Evolutionary conservation across 2,797 vertebrate genomes (phyloP).

Genomic region (Anguilla megastoma): DNA sequence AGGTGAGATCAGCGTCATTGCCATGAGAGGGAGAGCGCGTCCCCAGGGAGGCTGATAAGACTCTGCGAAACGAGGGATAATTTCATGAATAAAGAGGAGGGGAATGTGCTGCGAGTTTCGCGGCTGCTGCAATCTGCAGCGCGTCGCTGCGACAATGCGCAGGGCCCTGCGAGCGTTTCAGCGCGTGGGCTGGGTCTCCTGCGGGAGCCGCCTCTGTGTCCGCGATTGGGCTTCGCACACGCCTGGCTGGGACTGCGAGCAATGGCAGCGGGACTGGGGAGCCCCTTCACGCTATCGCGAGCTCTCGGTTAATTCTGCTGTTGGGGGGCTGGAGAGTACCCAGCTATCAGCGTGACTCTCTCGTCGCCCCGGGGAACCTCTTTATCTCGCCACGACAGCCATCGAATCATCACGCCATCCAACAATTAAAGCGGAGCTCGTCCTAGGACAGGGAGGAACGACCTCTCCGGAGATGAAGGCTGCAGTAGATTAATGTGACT

Average conservation of each 20-base stretch:
- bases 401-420: conserved; percentile 64
- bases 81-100: not conserved
- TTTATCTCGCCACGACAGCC: conserved; percentile 76
- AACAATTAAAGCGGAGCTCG: conserved; percentile 75
- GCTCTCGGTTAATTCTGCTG: conserved; percentile 69
- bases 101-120: not conserved
- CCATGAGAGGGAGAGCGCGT: not conserved
- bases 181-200: conserved; percentile 33
- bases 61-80: not conserved
- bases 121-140: not conserved
- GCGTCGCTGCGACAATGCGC: not conserved
- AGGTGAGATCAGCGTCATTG: not conserved
- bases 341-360: conserved; percentile 69
- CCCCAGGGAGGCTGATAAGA: not conserved
- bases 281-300: conserved; percentile 79
- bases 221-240: conserved; percentile 50
- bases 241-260: conserved; percentile 66
- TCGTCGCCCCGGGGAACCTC: conserved; percentile 70
- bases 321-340: conserved; percentile 61
- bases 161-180: not conserved
- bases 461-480: not conserved
- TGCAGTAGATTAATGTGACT: not conserved
- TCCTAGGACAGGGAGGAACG: conserved; percentile 51
- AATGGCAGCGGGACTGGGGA: conserved; percentile 73
- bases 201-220: not conserved